Conservation (phyloP, 2,113 vertebrate genomes). For the Cyprinodon tularosa region DNA sequence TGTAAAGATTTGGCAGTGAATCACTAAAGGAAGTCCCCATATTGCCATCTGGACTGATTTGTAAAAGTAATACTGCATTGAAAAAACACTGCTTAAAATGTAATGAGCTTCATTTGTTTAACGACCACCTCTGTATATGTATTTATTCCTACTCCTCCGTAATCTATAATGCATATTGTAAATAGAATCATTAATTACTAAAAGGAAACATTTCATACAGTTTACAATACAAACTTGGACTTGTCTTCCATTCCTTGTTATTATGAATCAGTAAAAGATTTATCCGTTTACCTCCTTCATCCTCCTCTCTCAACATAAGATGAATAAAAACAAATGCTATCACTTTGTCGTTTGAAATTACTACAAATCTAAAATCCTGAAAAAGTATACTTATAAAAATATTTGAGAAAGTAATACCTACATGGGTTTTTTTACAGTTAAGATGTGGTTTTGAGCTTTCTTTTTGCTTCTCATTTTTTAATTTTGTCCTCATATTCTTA, state of each 20-base stretch:
- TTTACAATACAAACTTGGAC: constrained; percentile 25
- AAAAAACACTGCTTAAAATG: constrained; percentile 23
- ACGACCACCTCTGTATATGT: constrained; percentile 39
- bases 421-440: neutral
- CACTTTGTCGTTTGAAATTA: neutral
- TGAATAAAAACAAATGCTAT: neutral
- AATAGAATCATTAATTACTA: constrained; percentile 25
- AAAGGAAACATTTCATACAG: constrained; percentile 32
- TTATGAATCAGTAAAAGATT: constrained; percentile 68
- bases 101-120: constrained; percentile 1
- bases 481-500: too few relatives aligned
- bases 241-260: constrained; percentile 60
- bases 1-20: neutral
- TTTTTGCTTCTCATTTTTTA: neutral
- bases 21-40: constrained; percentile 14
- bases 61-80: constrained; percentile 9
- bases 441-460: too few relatives aligned
- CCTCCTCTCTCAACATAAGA: neutral
- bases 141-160: constrained; percentile 62
- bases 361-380: neutral
- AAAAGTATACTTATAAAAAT: neutral
- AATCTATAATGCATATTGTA: constrained; percentile 43
- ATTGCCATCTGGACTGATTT: constrained; percentile 14
- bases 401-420: neutral
- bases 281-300: constrained; percentile 41